phyloP scores from a whole-genome alignment of 2,113 vertebrate genomes.

The Cyprinodon brontotheroides region DNA sequence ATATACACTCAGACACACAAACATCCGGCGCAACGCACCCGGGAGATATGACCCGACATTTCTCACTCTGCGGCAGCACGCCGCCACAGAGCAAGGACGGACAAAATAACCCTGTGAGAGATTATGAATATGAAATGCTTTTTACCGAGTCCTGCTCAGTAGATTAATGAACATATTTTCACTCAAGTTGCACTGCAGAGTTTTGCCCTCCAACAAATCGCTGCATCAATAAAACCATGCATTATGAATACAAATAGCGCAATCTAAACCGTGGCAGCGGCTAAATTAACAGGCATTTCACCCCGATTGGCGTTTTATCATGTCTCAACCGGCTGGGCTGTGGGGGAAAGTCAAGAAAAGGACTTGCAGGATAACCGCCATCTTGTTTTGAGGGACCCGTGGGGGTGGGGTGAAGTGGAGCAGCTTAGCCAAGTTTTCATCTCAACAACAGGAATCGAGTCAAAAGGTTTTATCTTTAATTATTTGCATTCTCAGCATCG shows the following conservation, averaged over 20 bases:
- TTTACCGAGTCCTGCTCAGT: constrained; percentile 59
- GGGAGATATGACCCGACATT: constrained; percentile 67
- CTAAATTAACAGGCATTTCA: constrained; percentile 74
- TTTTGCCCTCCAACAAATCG: constrained; percentile 77
- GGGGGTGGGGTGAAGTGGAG: neutral
- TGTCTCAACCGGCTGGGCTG: constrained; percentile 48
- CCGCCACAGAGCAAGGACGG: constrained; percentile 46
- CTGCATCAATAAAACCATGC: constrained; percentile 70
- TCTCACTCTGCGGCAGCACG: constrained; percentile 55
- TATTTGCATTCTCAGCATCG: constrained; percentile 76
- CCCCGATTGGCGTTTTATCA: constrained; percentile 71
- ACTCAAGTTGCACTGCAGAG: constrained; percentile 67
- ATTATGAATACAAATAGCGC: constrained; percentile 74
- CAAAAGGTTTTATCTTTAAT: constrained; percentile 76
- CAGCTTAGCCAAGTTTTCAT: constrained; percentile 50
- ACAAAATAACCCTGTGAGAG: constrained; percentile 61
- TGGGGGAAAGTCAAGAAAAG: constrained; percentile 65
- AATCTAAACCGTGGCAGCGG: constrained; percentile 66
- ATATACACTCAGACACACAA: constrained; percentile 11
- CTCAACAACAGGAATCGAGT: constrained; percentile 69
- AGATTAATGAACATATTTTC: constrained; percentile 77
- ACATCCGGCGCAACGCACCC: constrained; percentile 46
- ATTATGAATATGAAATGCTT: constrained; percentile 73
- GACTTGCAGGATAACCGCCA: constrained; percentile 36
- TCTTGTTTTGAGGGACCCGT: constrained; percentile 25